Percentiles rank a stretch among this genome's conserved stretches.
Conservation (phyloP, 2,113 vertebrate genomes). For the Gymnarchus niloticus region DNA sequence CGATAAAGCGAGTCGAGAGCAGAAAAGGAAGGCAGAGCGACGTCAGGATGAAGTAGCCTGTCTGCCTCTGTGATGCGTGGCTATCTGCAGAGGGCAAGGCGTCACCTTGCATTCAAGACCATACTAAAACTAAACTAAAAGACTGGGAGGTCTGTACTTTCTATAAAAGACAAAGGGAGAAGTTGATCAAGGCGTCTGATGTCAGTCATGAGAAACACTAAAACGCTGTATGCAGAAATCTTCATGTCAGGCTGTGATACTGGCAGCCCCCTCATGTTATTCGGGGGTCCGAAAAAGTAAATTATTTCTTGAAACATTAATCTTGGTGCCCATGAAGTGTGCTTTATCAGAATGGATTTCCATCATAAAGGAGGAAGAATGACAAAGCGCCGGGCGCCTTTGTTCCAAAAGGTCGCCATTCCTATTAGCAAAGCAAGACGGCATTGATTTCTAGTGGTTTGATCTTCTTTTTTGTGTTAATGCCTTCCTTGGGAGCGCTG, state of each 20-base stretch:
- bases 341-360: conserved; percentile 11
- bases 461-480: not conserved
- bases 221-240: not conserved
- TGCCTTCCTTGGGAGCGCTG: not conserved
- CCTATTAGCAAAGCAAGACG: conserved; percentile 8
- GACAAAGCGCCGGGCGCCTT: not conserved
- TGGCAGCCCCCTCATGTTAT: not conserved
- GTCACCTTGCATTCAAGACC: not conserved
- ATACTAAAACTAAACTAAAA: not conserved
- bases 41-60: not conserved
- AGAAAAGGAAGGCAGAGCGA: not conserved
- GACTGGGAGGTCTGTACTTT: not conserved
- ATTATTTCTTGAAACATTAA: conserved; percentile 18
- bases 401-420: conserved; percentile 15
- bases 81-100: not conserved
- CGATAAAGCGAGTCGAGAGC: not conserved
- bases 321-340: not conserved
- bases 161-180: not conserved
- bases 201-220: not conserved
- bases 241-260: not conserved
- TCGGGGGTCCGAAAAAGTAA: not conserved
- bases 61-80: not conserved
- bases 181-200: not conserved
- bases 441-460: conserved; percentile 4
- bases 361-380: conserved; percentile 7